Evolutionary conservation across 2,797 vertebrate genomes (phyloP).

Genomic region (Pogonophryne albipinna): DNA sequence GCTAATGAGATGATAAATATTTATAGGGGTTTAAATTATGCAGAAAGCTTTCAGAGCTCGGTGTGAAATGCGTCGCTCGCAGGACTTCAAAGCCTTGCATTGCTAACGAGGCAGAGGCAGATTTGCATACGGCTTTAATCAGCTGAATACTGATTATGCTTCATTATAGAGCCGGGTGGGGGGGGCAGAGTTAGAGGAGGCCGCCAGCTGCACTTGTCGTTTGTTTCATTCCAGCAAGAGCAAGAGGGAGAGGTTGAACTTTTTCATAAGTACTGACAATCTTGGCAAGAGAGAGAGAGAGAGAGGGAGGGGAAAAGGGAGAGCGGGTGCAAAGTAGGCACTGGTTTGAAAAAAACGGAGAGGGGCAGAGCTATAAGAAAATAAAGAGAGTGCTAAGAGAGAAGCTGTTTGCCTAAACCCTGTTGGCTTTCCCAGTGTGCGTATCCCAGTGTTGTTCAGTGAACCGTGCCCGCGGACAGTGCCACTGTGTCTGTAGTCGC

Average conservation of each 20-base stretch:
- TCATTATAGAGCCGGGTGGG: conserved; percentile 89
- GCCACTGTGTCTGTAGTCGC: conserved; percentile 72
- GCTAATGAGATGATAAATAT: conserved; percentile 99
- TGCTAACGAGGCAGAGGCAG: conserved; percentile 94
- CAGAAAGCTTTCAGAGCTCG: conserved; percentile 98
- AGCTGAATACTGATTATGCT: conserved; percentile 99
- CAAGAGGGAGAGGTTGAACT: conserved; percentile 88
- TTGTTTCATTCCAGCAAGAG: conserved; percentile 94
- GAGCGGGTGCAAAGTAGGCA: conserved; percentile 38
- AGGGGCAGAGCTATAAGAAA: not conserved
- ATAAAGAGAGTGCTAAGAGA: conserved; percentile 54
- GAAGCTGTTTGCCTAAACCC: conserved; percentile 78
- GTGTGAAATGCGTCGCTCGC: conserved; percentile 98
- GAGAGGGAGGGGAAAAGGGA: conserved; percentile 12
- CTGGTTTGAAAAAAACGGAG: not conserved
- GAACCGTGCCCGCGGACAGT: conserved; percentile 74
- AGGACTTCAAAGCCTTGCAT: conserved; percentile 99
- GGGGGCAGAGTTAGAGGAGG: conserved; percentile 78
- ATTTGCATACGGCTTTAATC: conserved; percentile 99
- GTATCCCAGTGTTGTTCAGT: conserved; percentile 79
- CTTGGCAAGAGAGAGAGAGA: conserved; percentile 82
- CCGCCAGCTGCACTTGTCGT: conserved; percentile 99
- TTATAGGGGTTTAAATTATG: conserved; percentile 99
- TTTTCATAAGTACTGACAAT: conserved; percentile 98
- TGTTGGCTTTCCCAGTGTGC: conserved; percentile 75